These are phyloP conservation scores for Drosophila bocqueti DNA, from an alignment of 1,140 invertebrate species.

Conservation along the genomic window DNA sequence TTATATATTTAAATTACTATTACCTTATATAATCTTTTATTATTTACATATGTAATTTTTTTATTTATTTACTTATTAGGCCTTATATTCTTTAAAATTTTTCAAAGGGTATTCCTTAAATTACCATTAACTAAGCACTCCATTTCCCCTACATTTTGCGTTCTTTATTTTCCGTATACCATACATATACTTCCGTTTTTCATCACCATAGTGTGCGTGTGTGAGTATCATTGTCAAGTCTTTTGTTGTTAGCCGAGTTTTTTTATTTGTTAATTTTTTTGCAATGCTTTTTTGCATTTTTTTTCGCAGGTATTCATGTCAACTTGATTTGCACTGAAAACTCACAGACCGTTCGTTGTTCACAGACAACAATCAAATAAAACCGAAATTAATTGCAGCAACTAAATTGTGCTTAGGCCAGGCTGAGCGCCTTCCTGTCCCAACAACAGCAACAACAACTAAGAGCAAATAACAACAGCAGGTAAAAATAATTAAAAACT, in stretches of 20 bases:
- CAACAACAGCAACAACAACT: background rate
- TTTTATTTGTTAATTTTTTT: constrained; percentile 7
- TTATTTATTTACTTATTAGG: background rate
- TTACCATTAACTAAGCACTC: background rate
- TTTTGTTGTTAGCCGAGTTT: constrained; percentile 19
- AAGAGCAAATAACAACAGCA: constrained; percentile 3
- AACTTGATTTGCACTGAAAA: constrained; percentile 60
- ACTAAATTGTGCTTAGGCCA: constrained; percentile 51
- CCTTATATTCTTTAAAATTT: background rate
- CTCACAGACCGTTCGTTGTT: constrained; percentile 30
- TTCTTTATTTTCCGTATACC: constrained; percentile 25
- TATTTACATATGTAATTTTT: too few species aligned
- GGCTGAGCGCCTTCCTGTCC: constrained; percentile 43
- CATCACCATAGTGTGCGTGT: constrained; percentile 10
- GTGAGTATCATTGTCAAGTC: constrained; percentile 17
- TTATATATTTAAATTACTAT: too few species aligned
- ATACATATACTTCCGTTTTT: constrained; percentile 30
- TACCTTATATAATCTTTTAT: too few species aligned
- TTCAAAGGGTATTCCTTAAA: background rate
- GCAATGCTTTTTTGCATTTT: constrained; percentile 5
- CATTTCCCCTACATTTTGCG: background rate
- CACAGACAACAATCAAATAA: constrained; percentile 31
- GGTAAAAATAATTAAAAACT: constrained; percentile 48
- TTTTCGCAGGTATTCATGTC: constrained; percentile 41
- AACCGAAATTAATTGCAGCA: constrained; percentile 55